These are phyloP conservation scores for Drosophila rhopaloa DNA, from an alignment of 1,140 invertebrate species.

Conservation along the genomic window DNA sequence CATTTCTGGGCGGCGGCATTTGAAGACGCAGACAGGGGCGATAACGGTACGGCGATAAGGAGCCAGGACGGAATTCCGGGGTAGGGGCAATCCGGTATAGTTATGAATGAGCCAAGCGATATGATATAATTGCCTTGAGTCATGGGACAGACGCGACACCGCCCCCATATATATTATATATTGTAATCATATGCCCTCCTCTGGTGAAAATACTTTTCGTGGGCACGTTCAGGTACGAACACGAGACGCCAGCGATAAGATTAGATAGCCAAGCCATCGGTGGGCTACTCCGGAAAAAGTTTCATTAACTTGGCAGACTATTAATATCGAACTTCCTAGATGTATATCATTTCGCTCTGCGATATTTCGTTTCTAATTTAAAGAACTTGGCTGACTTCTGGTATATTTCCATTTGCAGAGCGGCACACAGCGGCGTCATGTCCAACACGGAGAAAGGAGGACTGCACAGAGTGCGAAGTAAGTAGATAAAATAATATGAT, in stretches of 20 bases:
- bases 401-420: constrained; percentile 52
- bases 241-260: constrained; percentile 46
- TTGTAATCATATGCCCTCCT: background rate
- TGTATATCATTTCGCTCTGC: constrained; percentile 7
- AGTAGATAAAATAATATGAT: constrained; percentile 48
- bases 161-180: background rate
- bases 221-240: constrained; percentile 52
- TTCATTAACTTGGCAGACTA: constrained; percentile 48
- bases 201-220: constrained; percentile 8
- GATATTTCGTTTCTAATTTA: constrained; percentile 43
- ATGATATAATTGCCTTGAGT: constrained; percentile 55
- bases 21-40: constrained; percentile 32
- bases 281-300: constrained; percentile 15
- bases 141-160: constrained; percentile 42
- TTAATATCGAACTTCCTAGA: constrained; percentile 24
- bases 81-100: constrained; percentile 32
- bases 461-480: constrained; percentile 69
- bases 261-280: constrained; percentile 9
- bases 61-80: background rate
- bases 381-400: constrained; percentile 28
- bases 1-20: constrained; percentile 41
- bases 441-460: constrained; percentile 75
- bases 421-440: constrained; percentile 36
- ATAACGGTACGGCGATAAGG: constrained; percentile 25
- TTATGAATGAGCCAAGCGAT: constrained; percentile 49